Evolutionary conservation across 2,113 vertebrate genomes (phyloP).

Genomic region (Oncorhynchus gorbuscha): DNA sequence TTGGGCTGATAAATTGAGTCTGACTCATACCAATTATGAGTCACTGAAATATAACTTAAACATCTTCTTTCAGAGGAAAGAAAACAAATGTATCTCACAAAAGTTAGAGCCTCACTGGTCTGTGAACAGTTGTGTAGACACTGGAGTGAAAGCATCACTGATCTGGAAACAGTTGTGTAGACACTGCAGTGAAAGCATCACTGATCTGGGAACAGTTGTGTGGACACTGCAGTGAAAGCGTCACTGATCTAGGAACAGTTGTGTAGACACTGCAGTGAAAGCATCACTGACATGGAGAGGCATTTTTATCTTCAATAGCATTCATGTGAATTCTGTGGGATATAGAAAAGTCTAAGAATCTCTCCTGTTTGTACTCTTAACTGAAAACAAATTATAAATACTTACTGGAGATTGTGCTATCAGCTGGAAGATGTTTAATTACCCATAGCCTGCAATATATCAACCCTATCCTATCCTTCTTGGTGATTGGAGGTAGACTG

Average conservation of each 20-base stretch:
- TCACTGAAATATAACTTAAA: too few relatives aligned
- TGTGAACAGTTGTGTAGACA: too few relatives aligned
- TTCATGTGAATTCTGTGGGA: background rate
- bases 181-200: background rate
- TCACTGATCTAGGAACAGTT: too few relatives aligned
- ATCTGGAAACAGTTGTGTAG: too few relatives aligned
- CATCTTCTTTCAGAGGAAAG: too few relatives aligned
- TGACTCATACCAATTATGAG: too few relatives aligned
- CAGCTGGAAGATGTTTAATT: constrained; percentile 34
- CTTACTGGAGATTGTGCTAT: constrained; percentile 24
- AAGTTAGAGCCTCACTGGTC: too few relatives aligned
- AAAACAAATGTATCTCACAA: too few relatives aligned
- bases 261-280: background rate
- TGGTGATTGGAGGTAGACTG: too few relatives aligned
- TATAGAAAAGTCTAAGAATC: background rate
- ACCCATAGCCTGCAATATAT: too few relatives aligned
- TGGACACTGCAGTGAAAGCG: background rate
- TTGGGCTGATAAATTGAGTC: too few relatives aligned
- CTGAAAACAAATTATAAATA: constrained; percentile 37
- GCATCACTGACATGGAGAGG: background rate
- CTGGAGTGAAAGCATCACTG: background rate
- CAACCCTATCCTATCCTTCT: too few relatives aligned
- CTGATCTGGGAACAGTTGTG: background rate
- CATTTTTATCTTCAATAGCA: background rate
- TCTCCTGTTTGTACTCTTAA: background rate